Conservation (phyloP, 1,140 invertebrate species). For the Penaeus japonicus region DNA sequence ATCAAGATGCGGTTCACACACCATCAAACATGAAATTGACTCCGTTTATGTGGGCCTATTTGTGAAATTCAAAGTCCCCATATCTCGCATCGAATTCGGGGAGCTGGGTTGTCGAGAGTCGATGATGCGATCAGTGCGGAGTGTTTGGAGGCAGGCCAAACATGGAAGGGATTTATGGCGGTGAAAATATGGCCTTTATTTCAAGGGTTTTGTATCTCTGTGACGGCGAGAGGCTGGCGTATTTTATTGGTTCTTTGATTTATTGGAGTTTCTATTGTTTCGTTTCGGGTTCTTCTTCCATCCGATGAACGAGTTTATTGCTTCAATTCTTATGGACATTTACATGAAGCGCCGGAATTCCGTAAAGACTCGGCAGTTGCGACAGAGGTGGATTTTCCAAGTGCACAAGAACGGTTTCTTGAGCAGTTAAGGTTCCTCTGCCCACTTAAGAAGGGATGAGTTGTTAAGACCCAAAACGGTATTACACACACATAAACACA, state of each 20-base stretch:
- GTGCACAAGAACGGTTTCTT: too few relatives aligned
- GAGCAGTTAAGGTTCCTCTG: too few relatives aligned
- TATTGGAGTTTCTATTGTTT: background rate
- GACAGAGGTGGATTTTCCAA: too few relatives aligned
- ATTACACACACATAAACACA: too few relatives aligned
- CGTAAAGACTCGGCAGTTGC: too few relatives aligned
- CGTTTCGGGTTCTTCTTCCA: background rate
- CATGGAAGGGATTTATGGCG: background rate
- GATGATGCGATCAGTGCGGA: background rate
- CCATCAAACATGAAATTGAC: conserved; percentile 51
- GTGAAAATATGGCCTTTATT: background rate
- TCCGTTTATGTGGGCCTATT: conserved; percentile 47
- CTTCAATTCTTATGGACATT: too few relatives aligned
- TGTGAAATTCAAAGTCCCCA: conserved; percentile 11
- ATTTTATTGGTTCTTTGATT: background rate
- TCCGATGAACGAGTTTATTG: too few relatives aligned
- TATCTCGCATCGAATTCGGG: conserved; percentile 3
- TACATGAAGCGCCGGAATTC: too few relatives aligned
- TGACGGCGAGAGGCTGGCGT: too few relatives aligned
- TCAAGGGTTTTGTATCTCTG: background rate
- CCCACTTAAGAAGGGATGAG: too few relatives aligned
- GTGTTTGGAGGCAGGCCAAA: background rate
- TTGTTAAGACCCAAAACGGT: too few relatives aligned
- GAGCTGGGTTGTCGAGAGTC: background rate
- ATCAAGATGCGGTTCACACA: conserved; percentile 35